Conservation (phyloP, 2,113 vertebrate species). For the Mustela nigripes region DNA sequence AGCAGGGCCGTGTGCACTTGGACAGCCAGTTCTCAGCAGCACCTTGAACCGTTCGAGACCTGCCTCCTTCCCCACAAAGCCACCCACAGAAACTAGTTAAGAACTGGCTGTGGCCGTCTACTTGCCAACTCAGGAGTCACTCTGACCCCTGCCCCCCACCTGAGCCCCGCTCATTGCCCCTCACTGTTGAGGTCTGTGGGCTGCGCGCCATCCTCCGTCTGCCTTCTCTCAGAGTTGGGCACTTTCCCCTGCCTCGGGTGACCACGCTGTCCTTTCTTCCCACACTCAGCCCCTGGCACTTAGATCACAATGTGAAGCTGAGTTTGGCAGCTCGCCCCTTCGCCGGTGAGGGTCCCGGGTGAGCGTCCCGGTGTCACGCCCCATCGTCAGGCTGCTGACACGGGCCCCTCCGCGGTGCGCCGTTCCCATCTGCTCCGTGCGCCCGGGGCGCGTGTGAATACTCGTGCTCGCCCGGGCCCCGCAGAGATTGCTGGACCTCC, state of each 20-base stretch:
- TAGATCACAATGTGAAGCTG: not conserved
- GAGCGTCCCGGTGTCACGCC: not conserved
- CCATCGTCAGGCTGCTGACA: not conserved
- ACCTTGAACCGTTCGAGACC: not conserved
- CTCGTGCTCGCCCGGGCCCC: not conserved
- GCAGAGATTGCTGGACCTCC: not conserved
- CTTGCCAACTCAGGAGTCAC: not conserved
- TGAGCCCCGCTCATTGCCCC: not conserved
- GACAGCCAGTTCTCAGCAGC: not conserved
- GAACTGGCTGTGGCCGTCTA: not conserved
- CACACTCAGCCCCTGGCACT: not conserved
- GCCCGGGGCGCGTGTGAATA: not conserved
- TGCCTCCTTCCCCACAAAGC: not conserved
- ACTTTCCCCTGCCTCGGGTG: not conserved
- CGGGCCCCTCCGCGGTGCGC: fast-evolving
- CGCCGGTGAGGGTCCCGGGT: not conserved
- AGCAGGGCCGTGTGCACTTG: not conserved
- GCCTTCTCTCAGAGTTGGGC: not conserved
- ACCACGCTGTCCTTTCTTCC: not conserved
- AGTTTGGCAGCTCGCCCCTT: not conserved
- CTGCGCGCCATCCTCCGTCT: not conserved
- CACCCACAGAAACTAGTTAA: not conserved
- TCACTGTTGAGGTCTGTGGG: not conserved
- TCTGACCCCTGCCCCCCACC: not conserved
- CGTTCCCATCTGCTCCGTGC: not conserved